Conservation (phyloP, 2,797 vertebrate genomes). For the Catostomus latipinnis region DNA sequence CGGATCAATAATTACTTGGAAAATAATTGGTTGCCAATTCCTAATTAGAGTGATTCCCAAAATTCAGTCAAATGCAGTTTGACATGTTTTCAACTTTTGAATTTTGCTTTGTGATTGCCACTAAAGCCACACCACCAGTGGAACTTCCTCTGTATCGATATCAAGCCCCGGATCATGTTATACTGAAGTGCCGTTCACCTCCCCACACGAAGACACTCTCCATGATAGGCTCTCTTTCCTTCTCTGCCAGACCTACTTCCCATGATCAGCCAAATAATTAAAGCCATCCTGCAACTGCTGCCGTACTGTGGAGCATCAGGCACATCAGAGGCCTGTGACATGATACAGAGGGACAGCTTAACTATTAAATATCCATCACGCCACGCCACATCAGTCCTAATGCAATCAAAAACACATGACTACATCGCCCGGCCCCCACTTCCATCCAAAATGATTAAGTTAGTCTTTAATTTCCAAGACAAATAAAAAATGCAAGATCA, state of each 20-base stretch:
- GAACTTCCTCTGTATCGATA: neutral
- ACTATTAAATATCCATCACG: slow-evolving; percentile 98
- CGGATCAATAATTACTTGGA: too few species aligned
- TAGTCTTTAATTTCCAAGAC: slow-evolving; percentile 99
- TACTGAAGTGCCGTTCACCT: slow-evolving; percentile 17
- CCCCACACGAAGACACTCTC: neutral
- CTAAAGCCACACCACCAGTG: neutral
- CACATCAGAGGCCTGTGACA: slow-evolving; percentile 87
- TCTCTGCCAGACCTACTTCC: slow-evolving; percentile 65
- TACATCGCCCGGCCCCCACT: slow-evolving; percentile 88
- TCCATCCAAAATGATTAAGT: slow-evolving; percentile 99
- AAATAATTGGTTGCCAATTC: too few species aligned
- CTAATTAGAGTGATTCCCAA: too few species aligned
- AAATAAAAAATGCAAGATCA: slow-evolving; percentile 99
- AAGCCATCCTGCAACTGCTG: slow-evolving; percentile 76
- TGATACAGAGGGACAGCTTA: slow-evolving; percentile 94
- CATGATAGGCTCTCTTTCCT: slow-evolving; percentile 49
- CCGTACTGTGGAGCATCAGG: slow-evolving; percentile 80
- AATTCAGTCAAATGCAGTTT: too few species aligned
- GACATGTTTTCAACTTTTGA: too few species aligned
- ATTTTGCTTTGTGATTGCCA: neutral
- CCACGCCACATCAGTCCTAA: slow-evolving; percentile 96
- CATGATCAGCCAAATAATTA: slow-evolving; percentile 84
- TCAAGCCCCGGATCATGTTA: neutral
- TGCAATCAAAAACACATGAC: slow-evolving; percentile 98